Conservation (phyloP, 2,113 vertebrate genomes). For the Aviceda subcristata region DNA sequence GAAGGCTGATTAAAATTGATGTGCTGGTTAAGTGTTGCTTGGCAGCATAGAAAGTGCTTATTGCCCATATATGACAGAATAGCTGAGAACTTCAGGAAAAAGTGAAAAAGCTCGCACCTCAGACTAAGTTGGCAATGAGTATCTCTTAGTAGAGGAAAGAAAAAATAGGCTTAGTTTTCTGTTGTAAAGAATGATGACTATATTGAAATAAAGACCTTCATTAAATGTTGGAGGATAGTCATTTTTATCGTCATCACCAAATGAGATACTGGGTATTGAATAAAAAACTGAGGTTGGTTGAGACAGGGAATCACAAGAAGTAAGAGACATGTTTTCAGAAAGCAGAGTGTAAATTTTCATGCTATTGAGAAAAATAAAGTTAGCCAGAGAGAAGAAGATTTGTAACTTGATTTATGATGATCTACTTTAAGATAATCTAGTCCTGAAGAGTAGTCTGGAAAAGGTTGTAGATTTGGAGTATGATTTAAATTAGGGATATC, state of each 20-base stretch:
- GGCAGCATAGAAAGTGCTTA: not conserved
- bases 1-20: slow-evolving; percentile 10
- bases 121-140: not conserved
- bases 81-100: not conserved
- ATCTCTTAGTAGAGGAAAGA: not conserved
- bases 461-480: not conserved
- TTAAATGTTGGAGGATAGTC: not conserved
- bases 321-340: not conserved
- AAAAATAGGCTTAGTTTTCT: not conserved
- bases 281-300: not conserved
- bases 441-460: not conserved
- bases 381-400: not conserved
- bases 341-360: not conserved
- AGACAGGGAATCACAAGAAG: not conserved
- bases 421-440: not conserved
- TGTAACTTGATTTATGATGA: not conserved
- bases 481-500: not conserved
- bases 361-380: not conserved
- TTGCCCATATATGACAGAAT: not conserved
- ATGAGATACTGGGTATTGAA: not conserved
- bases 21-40: not conserved
- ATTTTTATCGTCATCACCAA: not conserved
- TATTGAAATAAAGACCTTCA: not conserved
- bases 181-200: not conserved
- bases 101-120: not conserved